These are phyloP conservation scores for Hylyphantes graminicola DNA, from an alignment of 1,140 invertebrate genomes.

Conservation along the genomic window DNA sequence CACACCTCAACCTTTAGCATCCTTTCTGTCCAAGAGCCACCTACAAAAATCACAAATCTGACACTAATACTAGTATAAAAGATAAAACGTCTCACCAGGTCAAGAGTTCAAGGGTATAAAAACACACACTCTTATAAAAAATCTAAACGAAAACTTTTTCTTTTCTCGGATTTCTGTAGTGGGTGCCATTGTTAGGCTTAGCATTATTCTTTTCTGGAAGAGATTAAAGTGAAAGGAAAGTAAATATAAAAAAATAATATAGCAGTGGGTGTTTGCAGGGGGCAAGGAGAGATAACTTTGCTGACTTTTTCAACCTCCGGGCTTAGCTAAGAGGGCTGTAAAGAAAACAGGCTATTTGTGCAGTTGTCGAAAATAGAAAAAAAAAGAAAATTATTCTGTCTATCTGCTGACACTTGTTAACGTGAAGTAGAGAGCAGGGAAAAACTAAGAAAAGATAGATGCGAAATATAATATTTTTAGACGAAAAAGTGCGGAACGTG, in stretches of 20 bases:
- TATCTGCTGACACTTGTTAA: constrained; percentile 40
- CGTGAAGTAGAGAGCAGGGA: not conserved
- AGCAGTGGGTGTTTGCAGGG: constrained; percentile 14
- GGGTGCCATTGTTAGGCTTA: constrained; percentile 37
- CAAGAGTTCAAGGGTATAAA: constrained; percentile 18
- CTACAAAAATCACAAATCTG: constrained; percentile 43
- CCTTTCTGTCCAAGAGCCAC: not conserved
- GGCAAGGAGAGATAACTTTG: constrained; percentile 9
- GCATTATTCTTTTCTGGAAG: constrained; percentile 44
- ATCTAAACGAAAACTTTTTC: not conserved
- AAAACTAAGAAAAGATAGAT: not conserved
- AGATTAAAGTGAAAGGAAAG: constrained; percentile 39
- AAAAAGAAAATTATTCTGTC: not conserved
- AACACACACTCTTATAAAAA: constrained; percentile 14
- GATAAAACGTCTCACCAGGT: constrained; percentile 14
- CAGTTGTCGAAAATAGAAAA: not conserved
- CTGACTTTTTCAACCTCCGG: constrained; percentile 39
- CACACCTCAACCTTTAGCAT: not conserved
- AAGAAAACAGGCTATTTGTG: constrained; percentile 7
- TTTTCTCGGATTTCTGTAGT: constrained; percentile 14
- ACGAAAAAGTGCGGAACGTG: constrained; percentile 26
- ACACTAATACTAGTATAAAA: constrained; percentile 29
- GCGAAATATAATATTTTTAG: constrained; percentile 31
- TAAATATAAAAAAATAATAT: constrained; percentile 9
- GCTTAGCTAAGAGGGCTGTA: constrained; percentile 19